These are phyloP conservation scores for Apamea monoglypha DNA, from an alignment of 2,888 invertebrate genomes.

Conservation along the genomic window DNA sequence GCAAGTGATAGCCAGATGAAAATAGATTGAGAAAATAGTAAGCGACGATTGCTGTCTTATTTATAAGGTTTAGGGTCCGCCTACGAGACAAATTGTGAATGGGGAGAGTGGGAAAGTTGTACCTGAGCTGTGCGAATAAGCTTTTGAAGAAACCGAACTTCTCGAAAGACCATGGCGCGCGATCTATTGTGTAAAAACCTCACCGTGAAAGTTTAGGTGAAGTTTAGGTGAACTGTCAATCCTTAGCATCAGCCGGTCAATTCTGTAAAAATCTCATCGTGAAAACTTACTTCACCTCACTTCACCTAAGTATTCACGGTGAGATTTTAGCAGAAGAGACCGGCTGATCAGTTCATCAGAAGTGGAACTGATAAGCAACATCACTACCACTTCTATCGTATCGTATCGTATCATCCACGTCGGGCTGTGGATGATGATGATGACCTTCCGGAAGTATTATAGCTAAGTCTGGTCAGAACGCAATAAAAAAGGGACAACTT, in stretches of 20 bases:
- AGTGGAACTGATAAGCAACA: background rate
- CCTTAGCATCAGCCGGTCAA: background rate
- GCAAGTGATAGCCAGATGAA: conserved; percentile 69
- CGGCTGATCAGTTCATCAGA: background rate
- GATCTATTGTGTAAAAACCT: background rate
- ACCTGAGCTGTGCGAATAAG: too few species aligned
- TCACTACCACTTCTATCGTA: background rate
- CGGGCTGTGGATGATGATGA: too few species aligned
- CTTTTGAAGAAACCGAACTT: background rate
- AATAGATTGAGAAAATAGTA: conserved; percentile 59
- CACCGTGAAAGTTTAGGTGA: background rate
- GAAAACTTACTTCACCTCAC: background rate
- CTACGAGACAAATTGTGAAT: background rate
- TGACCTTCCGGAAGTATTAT: too few species aligned
- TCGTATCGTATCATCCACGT: too few species aligned
- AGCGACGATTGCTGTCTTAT: conserved; percentile 45
- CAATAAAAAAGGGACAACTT: too few species aligned
- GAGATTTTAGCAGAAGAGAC: background rate
- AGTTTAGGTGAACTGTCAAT: background rate
- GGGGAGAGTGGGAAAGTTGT: background rate
- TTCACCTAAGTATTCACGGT: background rate
- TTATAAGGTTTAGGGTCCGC: conserved; percentile 35
- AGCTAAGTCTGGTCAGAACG: too few species aligned
- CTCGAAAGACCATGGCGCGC: background rate
- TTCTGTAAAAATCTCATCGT: too few species aligned